phyloP scores from a whole-genome alignment of 2,797 vertebrate genomes.

The Lateolabrax maculatus region DNA sequence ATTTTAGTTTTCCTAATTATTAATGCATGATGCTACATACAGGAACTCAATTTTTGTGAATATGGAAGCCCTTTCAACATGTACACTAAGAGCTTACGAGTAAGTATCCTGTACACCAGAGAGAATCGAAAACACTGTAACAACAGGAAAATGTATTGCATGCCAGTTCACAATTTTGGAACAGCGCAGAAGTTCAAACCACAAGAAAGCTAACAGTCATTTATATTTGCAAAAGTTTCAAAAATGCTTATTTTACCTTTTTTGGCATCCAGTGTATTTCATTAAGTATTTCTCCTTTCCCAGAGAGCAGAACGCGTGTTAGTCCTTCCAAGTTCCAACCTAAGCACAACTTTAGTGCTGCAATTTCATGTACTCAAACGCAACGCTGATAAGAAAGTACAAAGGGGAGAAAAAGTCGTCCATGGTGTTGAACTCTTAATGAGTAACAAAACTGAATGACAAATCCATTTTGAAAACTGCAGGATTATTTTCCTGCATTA shows the following conservation, averaged over 20 bases:
- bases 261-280: not conserved
- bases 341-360: slow-evolving; percentile 31
- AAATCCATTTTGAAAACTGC: not conserved
- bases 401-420: slow-evolving; percentile 2
- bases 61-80: not conserved
- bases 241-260: slow-evolving; percentile 18
- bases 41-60: not conserved
- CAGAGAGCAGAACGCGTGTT: not conserved
- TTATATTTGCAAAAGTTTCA: not conserved
- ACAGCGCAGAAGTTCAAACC: not conserved
- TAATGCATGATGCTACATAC: not conserved
- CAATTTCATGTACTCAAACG: not conserved
- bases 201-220: too few relatives aligned
- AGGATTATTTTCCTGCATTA: not conserved
- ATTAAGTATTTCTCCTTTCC: not conserved
- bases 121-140: not conserved
- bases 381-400: slow-evolving; percentile 37
- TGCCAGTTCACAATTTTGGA: not conserved
- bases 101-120: not conserved
- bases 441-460: not conserved
- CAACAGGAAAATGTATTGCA: not conserved
- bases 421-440: not conserved
- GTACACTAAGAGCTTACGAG: not conserved
- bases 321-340: not conserved
- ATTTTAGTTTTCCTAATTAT: not conserved